Evolutionary conservation across 92 coral and sea anemone genomes (phyloP), one percentile per base, ranked within the genome.

Genomic region (Paragorgia papillata): DNA sequence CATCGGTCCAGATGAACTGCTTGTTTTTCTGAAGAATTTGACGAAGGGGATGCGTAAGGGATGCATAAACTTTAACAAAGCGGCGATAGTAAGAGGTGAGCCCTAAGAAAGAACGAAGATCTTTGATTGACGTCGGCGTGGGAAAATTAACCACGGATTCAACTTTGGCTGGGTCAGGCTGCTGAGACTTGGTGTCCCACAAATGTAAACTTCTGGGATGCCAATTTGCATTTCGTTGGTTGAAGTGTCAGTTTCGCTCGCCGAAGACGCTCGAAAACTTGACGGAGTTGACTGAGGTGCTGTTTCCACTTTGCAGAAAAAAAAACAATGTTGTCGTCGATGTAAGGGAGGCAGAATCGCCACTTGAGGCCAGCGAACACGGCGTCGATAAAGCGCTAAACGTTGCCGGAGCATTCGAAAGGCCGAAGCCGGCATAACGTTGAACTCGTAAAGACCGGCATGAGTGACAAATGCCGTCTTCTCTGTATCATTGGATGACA

Each of bases 61-160:
- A 73, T 27, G 86, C 82, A 71, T 86, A 89, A 55, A 65, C 75
- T 35, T 80, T 70, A 22, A 66, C 73, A 44, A 85, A 85, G 25
- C 85, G 79, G 18, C 88, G 82, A 26, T 85, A 84, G n/a, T n/a
- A n/a, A 21, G 87, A 51, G 31, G 81, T 55, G 21, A 89, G 73
- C 15, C 85, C 92, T 33, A 85, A 85, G 59, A 84, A 85, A n/a
- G 89, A 84, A 6, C 88, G 49, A 2, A 84, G 76, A 39, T 84
- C 87, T 57, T 88, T 81, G 43, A 74, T 24, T n/a, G 83, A 82
- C 17, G 75, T 75, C 32, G 88, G 93, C 15, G 37, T 73, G 34
- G 82, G 79, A 85, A 89, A 89, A 25, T 80, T 68, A 30, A 46
- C 40, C 57, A 85, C 84, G 57, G 80, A 87, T 21, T n/a, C 39